phyloP scores from a whole-genome alignment of 2,113 vertebrate species.

The Suncus etruscus region DNA sequence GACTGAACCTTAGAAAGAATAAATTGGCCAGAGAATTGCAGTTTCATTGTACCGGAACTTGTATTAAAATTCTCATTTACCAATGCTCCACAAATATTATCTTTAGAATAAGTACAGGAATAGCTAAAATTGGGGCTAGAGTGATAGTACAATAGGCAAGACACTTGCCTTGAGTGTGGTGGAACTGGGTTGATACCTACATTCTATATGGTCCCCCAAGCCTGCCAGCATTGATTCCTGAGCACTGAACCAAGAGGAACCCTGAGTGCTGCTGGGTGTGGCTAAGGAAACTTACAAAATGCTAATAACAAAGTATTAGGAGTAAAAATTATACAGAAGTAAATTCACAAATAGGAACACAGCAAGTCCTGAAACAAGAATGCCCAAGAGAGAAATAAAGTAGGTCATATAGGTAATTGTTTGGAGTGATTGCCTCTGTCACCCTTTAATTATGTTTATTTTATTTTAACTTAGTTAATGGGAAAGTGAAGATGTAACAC shows the following conservation, averaged over 20 bases:
- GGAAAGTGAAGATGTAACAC: not conserved
- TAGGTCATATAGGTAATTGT: not conserved
- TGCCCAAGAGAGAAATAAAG: not conserved
- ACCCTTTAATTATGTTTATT: conserved; percentile 25
- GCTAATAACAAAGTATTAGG: too few species aligned
- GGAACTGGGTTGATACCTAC: too few species aligned
- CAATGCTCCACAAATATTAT: not conserved
- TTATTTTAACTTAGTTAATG: conserved; percentile 23
- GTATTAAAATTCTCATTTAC: conserved; percentile 8
- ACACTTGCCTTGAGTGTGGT: too few species aligned
- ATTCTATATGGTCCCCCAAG: too few species aligned
- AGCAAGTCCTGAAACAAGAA: not conserved
- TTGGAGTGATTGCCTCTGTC: not conserved
- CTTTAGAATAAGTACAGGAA: not conserved
- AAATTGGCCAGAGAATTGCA: not conserved
- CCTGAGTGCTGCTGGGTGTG: too few species aligned
- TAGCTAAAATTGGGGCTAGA: not conserved
- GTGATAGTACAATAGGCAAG: too few species aligned
- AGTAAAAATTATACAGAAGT: not conserved
- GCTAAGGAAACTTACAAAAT: too few species aligned
- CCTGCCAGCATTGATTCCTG: too few species aligned
- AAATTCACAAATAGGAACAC: not conserved
- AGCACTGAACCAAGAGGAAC: too few species aligned
- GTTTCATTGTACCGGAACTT: not conserved
- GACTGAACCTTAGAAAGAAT: conserved; percentile 22